Base-by-base conservation (phyloP, 2,113 vertebrate species). In the Panthera tigris region DNA sequence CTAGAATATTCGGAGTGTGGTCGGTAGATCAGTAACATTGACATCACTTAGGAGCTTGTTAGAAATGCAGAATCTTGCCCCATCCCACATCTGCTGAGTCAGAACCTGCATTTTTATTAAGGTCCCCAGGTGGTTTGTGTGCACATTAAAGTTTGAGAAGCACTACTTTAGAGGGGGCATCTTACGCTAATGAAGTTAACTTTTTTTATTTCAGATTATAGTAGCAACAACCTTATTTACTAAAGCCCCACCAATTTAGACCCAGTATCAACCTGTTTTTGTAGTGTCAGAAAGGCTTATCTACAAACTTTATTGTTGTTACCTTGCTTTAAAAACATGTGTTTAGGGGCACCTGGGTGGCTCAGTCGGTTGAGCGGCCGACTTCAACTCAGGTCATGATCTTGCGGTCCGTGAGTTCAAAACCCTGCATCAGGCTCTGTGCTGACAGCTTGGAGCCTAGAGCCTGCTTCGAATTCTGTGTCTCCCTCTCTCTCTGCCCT, bases 61-160 rank as follows among this genome's bases (percentile, higher is more conserved):
- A 84, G 82, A 94, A 74, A 55, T 45, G 31, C 10, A 86, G 23
- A 94, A 1, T 80, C 86, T 85, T 25, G 74, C 36, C 29, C 66
- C 55, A 93, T 14, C 50, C 52, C 23, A 65, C 7, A 80, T 41
- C n/a, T 94, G 25, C 15, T 65, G 52, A 65, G 80, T 80, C 65
- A 48, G 82, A 90, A 81, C 33, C 55, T 96, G 73, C 18, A n/a
- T 91, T 94, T 94, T 79, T 96, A 86, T 73, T 23, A 80, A 55
- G 29, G 27, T 94, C 13, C 39, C 83, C 45, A 31, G n/a, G 33
- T 86, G 66, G 61, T 61, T 23, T 96, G 12, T 65, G 33, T 89
- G 52, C n/a, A 71, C 63, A 36, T 84, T 83, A 14, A 92, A 69
- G 27, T 96, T 83, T 69, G 93, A 92, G 61, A 89, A 78, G 69